Evolutionary conservation across 2,888 invertebrate genomes (phyloP).

Genomic region (Morpho helenor): DNA sequence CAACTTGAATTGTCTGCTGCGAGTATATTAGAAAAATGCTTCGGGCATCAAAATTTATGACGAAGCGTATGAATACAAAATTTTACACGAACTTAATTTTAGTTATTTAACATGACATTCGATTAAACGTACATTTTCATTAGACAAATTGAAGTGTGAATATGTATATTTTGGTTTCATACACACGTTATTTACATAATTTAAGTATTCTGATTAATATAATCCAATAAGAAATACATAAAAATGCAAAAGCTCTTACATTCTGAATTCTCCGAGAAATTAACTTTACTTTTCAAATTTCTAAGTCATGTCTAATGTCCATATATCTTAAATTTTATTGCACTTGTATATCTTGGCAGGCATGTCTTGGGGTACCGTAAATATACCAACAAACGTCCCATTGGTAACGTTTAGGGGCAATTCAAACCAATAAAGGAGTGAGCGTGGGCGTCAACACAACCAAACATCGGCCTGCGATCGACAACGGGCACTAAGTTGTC

Average conservation of each 20-base stretch:
- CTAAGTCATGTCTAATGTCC: constrained; percentile 35
- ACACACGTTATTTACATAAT: constrained; percentile 21
- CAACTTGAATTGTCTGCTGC: too few species aligned
- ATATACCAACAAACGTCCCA: constrained; percentile 71
- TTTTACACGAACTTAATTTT: neutral
- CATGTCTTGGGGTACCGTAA: constrained; percentile 60
- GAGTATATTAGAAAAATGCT: too few species aligned
- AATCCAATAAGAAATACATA: constrained; percentile 15
- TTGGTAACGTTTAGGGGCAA: constrained; percentile 76
- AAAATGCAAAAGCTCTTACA: constrained; percentile 16
- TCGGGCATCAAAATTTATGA: neutral
- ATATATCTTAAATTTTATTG: constrained; percentile 62
- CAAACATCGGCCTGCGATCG: constrained; percentile 42
- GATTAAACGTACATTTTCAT: neutral
- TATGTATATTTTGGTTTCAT: neutral
- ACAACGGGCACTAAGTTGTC: constrained; percentile 26
- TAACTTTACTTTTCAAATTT: constrained; percentile 28
- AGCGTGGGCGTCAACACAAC: constrained; percentile 63
- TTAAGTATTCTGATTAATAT: constrained; percentile 18
- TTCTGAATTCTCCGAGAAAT: constrained; percentile 23
- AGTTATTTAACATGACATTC: neutral
- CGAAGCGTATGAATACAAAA: neutral
- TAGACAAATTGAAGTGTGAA: neutral
- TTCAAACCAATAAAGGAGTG: constrained; percentile 71
- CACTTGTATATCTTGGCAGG: constrained; percentile 46